These are phyloP conservation scores for Sebastes miniatus DNA, from an alignment of 2,797 vertebrate species.

Conservation along the genomic window DNA sequence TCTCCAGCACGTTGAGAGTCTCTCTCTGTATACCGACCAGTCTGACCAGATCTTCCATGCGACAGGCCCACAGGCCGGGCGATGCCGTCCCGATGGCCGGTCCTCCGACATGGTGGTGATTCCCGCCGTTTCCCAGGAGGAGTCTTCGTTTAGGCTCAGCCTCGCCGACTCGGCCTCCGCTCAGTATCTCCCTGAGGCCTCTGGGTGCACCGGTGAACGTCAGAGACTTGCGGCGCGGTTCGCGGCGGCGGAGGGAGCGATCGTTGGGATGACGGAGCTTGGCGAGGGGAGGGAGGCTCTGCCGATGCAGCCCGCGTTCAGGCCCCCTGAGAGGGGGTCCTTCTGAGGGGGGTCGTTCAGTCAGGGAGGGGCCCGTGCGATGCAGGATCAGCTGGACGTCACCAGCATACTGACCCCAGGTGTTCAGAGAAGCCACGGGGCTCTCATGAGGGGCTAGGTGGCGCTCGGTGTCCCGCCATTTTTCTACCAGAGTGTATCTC, in stretches of 20 bases:
- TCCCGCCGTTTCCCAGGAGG: slow-evolving; percentile 80
- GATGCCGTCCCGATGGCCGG: slow-evolving; percentile 52
- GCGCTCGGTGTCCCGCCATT: slow-evolving; percentile 95
- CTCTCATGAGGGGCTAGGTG: slow-evolving; percentile 95
- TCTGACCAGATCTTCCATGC: slow-evolving; percentile 88
- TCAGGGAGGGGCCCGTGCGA: slow-evolving; percentile 93
- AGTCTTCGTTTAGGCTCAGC: slow-evolving; percentile 87
- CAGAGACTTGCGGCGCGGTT: slow-evolving; percentile 94
- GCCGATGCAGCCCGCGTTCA: slow-evolving; percentile 92
- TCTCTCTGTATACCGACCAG: slow-evolving; percentile 92
- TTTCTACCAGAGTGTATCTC: slow-evolving; percentile 95
- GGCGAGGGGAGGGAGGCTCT: slow-evolving; percentile 93
- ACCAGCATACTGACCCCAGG: slow-evolving; percentile 97
- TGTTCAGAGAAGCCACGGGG: slow-evolving; percentile 94
- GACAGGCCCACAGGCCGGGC: slow-evolving; percentile 80
- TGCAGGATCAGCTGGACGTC: slow-evolving; percentile 96
- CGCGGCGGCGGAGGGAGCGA: slow-evolving; percentile 89
- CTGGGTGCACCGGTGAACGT: slow-evolving; percentile 95
- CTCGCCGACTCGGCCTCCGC: slow-evolving; percentile 80
- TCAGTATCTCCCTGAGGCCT: slow-evolving; percentile 93
- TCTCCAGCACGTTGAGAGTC: slow-evolving; percentile 89
- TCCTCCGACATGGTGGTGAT: slow-evolving; percentile 47
- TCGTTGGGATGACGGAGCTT: slow-evolving; percentile 91
- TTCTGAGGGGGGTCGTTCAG: slow-evolving; percentile 92
- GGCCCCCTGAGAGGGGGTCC: slow-evolving; percentile 87